phyloP scores from a whole-genome alignment of 92 coral and sea anemone species.

The Parazoanthus atlanticus region DNA sequence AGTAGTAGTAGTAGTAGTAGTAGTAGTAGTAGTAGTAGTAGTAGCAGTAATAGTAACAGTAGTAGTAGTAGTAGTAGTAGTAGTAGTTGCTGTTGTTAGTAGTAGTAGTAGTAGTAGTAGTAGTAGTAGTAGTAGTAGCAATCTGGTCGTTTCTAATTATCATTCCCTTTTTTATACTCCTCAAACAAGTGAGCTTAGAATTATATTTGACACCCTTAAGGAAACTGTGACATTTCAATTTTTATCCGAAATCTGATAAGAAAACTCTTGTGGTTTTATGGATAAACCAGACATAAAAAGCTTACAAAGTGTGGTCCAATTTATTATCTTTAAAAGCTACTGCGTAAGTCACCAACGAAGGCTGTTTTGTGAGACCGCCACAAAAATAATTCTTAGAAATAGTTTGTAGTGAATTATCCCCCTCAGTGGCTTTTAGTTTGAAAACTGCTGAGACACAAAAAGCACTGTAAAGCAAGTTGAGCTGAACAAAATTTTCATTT shows the following conservation, averaged over 20 bases:
- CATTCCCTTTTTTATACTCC: too few species aligned
- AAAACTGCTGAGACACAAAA: not conserved
- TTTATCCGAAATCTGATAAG: not conserved
- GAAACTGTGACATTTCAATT: not conserved
- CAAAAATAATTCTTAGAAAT: not conserved
- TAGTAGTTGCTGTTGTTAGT: too few species aligned
- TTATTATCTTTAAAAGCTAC: not conserved
- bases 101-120: too few species aligned
- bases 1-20: too few species aligned
- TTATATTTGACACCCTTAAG: not conserved
- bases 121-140: too few species aligned
- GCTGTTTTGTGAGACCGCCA: not conserved
- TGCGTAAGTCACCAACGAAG: not conserved
- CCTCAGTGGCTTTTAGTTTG: not conserved
- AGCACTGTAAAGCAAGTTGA: not conserved
- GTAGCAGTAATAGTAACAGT: too few species aligned
- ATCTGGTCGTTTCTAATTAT: too few species aligned
- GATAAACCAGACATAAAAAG: not conserved
- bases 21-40: too few species aligned
- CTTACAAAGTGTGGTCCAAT: not conserved
- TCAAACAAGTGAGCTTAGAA: too few species aligned
- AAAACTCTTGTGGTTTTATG: not conserved
- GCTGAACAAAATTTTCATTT: not conserved
- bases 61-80: too few species aligned
- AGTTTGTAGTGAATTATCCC: not conserved